Evolutionary conservation across 2,113 vertebrate species (phyloP).

Genomic region (Parotia lawesii): DNA sequence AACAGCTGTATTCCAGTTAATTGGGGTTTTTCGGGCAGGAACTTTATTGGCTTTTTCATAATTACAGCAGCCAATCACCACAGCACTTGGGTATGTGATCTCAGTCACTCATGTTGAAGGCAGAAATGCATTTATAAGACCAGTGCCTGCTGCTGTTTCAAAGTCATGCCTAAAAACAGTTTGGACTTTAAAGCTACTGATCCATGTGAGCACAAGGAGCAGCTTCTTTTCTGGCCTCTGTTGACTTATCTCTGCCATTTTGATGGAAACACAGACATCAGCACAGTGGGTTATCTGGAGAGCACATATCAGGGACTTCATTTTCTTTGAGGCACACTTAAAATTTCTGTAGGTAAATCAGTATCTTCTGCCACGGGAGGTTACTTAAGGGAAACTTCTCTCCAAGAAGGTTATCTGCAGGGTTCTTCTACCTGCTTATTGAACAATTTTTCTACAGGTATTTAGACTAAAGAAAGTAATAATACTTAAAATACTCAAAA

Average conservation of each 20-base stretch:
- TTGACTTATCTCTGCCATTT: background rate
- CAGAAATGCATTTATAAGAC: background rate
- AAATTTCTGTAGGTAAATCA: background rate
- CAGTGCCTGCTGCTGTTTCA: background rate
- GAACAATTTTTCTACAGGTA: background rate
- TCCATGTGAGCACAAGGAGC: background rate
- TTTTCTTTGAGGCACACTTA: background rate
- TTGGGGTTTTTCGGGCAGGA: background rate
- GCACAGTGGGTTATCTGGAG: background rate
- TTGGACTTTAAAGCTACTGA: background rate
- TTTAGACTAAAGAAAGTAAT: background rate
- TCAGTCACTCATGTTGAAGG: background rate
- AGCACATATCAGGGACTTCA: accelerated
- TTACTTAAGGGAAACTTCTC: background rate
- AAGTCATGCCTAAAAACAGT: background rate
- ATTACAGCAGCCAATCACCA: background rate
- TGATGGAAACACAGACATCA: background rate
- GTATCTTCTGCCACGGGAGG: background rate
- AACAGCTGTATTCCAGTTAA: background rate
- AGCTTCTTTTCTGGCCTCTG: background rate
- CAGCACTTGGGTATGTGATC: accelerated
- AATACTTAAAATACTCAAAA: background rate
- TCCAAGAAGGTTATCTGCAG: background rate
- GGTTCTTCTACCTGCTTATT: background rate
- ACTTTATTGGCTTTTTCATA: background rate